Percentiles rank a stretch among this genome's conserved stretches.
These are phyloP conservation scores for Temnothorax ravouxi DNA, from an alignment of 2,888 invertebrate genomes.

Conservation along the genomic window DNA sequence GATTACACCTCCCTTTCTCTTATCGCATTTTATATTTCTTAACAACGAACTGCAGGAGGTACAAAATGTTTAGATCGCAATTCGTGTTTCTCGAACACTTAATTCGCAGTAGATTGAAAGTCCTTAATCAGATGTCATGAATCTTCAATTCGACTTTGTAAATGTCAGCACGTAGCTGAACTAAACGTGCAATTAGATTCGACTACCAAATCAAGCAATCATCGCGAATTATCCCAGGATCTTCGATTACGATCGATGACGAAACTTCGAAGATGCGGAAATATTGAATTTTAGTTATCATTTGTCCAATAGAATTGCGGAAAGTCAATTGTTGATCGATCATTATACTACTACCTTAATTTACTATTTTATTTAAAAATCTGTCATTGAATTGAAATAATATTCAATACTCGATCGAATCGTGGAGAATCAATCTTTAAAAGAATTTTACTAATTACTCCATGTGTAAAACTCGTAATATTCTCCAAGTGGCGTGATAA, in stretches of 20 bases:
- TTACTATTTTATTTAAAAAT: conserved; percentile 9
- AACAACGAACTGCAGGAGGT: conserved; percentile 13
- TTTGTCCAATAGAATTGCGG: neutral
- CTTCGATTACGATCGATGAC: neutral
- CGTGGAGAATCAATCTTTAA: neutral
- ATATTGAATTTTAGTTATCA: neutral
- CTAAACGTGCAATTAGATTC: neutral
- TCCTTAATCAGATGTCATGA: conserved; percentile 4
- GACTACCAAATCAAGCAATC: conserved; percentile 55
- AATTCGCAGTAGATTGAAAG: neutral
- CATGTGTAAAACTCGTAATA: neutral
- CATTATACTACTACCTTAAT: neutral
- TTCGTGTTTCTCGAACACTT: neutral
- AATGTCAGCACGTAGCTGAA: conserved; percentile 4
- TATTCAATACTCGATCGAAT: conserved; percentile 7
- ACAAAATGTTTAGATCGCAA: conserved; percentile 16
- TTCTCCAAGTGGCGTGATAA: neutral
- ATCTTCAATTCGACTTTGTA: neutral
- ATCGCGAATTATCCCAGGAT: conserved; percentile 28
- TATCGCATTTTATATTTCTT: neutral
- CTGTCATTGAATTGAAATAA: conserved; percentile 26
- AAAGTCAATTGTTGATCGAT: conserved; percentile 2
- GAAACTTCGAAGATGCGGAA: neutral
- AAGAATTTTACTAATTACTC: neutral
- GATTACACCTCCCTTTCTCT: neutral